Conservation (phyloP, 2,113 vertebrate genomes). For the Caranx ignobilis region DNA sequence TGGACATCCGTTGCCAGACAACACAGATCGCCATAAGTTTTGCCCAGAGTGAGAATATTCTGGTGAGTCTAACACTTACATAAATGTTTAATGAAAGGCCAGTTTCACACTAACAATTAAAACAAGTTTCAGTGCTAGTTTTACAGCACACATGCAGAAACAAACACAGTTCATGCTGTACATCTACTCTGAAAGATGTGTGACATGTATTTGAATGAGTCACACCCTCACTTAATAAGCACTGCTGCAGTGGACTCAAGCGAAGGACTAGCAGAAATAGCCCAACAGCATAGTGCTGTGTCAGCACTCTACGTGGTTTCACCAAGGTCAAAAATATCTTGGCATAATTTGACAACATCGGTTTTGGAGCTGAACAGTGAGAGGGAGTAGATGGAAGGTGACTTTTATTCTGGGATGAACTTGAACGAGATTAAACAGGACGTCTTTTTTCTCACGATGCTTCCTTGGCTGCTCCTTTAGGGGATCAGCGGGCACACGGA, state of each 20-base stretch:
- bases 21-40: slow-evolving; percentile 96
- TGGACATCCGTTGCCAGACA: slow-evolving; percentile 94
- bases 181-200: not conserved
- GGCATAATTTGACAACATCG: not conserved
- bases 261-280: no score
- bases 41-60: slow-evolving; percentile 95
- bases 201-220: not conserved
- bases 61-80: slow-evolving; percentile 83
- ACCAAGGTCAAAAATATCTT: not conserved
- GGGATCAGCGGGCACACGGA: slow-evolving; percentile 95
- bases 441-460: not conserved
- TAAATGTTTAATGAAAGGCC: not conserved
- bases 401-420: not conserved
- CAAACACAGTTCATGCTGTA: not conserved
- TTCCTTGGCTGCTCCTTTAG: slow-evolving; percentile 75
- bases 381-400: not conserved
- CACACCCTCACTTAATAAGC: not conserved
- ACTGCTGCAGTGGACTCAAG: no score
- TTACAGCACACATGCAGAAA: not conserved
- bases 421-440: not conserved
- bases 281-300: not conserved
- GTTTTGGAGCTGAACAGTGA: not conserved
- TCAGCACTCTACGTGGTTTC: not conserved
- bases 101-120: not conserved
- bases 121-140: no score